phyloP scores from a whole-genome alignment of 2,888 invertebrate genomes.

The Xestia xanthographa region DNA sequence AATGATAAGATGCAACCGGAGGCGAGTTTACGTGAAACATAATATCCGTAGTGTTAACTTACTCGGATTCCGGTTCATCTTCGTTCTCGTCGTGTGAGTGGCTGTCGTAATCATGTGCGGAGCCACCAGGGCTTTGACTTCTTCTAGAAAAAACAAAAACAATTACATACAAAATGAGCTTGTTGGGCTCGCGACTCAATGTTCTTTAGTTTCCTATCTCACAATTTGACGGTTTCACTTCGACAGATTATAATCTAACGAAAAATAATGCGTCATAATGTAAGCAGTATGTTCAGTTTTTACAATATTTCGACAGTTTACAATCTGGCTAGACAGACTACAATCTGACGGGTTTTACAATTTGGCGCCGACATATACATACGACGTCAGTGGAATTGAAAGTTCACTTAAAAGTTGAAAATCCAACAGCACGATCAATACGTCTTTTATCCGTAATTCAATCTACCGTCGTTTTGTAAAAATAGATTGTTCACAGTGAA shows the following conservation, averaged over 20 bases:
- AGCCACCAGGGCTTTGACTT: conserved; percentile 8
- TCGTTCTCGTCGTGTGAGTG: conserved; percentile 20
- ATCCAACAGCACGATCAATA: not conserved
- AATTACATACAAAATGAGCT: too few relatives aligned
- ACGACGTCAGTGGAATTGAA: not conserved
- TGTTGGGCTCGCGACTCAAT: not conserved
- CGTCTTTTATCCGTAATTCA: not conserved
- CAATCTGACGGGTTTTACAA: too few relatives aligned
- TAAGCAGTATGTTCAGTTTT: too few relatives aligned
- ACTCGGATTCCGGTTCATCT: conserved; percentile 21
- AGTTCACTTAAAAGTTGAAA: not conserved
- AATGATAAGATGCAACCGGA: not conserved
- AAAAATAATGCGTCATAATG: too few relatives aligned
- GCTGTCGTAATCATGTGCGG: conserved; percentile 1
- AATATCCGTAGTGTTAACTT: conserved; percentile 7
- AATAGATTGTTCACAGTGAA: not conserved
- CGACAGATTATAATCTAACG: too few relatives aligned
- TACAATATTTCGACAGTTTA: too few relatives aligned
- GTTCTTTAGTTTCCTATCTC: not conserved
- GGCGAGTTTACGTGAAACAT: not conserved
- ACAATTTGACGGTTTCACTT: too few relatives aligned
- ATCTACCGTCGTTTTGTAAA: not conserved
- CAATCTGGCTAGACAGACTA: too few relatives aligned
- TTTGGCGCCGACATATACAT: too few relatives aligned
- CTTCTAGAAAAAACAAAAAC: not conserved